Evolutionary conservation across 2,113 vertebrate species (phyloP).

Genomic region (Poeciliopsis retropinna): DNA sequence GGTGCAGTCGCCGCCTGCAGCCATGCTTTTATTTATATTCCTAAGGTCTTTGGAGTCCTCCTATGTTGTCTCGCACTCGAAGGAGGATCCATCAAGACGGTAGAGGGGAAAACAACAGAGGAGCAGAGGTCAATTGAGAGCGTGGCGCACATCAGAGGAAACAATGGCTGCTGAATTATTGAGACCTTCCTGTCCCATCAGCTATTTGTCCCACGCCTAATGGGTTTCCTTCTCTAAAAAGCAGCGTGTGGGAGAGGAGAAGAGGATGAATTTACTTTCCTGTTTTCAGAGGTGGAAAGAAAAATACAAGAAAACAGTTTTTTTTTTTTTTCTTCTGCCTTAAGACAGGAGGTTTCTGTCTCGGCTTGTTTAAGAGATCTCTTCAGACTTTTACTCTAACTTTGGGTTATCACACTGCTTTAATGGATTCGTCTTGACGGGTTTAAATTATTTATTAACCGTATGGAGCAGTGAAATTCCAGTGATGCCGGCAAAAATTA

Average conservation of each 20-base stretch:
- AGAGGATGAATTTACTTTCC: slow-evolving; percentile 34
- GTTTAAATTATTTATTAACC: slow-evolving; percentile 25
- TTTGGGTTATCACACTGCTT: slow-evolving; percentile 5
- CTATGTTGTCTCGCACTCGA: slow-evolving; percentile 43
- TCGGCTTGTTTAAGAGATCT: slow-evolving; percentile 45
- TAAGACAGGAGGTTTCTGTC: slow-evolving; percentile 12
- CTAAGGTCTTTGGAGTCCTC: slow-evolving; percentile 50
- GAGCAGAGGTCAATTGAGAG: slow-evolving; percentile 75
- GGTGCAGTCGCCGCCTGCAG: slow-evolving; percentile 32
- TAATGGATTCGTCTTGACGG: slow-evolving; percentile 20
- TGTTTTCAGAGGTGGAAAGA: slow-evolving; percentile 51
- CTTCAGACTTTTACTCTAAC: slow-evolving; percentile 17
- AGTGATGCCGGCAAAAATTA: background rate
- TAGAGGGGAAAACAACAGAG: slow-evolving; percentile 63
- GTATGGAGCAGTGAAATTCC: slow-evolving; percentile 13
- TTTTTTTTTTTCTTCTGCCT: slow-evolving; percentile 2
- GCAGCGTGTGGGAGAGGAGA: slow-evolving; percentile 24
- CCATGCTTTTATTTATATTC: slow-evolving; percentile 65
- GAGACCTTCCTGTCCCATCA: slow-evolving; percentile 75
- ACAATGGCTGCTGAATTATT: slow-evolving; percentile 83
- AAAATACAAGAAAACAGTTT: slow-evolving; percentile 5
- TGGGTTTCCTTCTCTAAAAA: slow-evolving; percentile 74
- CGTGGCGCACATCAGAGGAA: slow-evolving; percentile 70
- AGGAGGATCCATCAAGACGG: slow-evolving; percentile 70
- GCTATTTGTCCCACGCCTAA: slow-evolving; percentile 72